A percentile compares a stretch with the other conserved stretches of the same genome.
These are phyloP conservation scores for Brachionus sp. DNA, from an alignment of 1,140 invertebrate species.

Conservation along the genomic window DNA sequence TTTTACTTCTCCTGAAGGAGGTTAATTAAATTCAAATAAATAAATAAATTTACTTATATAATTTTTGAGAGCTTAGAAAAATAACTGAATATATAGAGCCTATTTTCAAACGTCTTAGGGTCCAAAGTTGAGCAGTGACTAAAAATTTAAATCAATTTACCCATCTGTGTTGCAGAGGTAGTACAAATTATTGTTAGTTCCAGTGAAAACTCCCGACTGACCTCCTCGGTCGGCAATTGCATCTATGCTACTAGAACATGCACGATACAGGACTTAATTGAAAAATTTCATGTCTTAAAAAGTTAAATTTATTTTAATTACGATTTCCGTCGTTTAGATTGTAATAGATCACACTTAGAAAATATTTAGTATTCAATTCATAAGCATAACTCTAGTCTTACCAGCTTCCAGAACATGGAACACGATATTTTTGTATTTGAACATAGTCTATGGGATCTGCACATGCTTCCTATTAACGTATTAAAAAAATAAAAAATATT, in stretches of 20 bases:
- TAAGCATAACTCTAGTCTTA: neutral
- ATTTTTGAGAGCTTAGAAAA: no score
- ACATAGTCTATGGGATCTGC: neutral
- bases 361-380: neutral
- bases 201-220: neutral
- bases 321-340: constrained; percentile 20
- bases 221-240: neutral
- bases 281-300: neutral
- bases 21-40: no score
- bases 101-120: no score
- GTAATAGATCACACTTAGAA: neutral
- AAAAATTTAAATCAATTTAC: neutral
- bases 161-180: neutral
- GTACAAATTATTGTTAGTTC: neutral
- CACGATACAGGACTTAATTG: neutral
- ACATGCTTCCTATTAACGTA: neutral
- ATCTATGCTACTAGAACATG: neutral
- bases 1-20: no score
- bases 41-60: no score
- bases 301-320: neutral
- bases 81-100: no score
- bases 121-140: no score
- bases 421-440: neutral
- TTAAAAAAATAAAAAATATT: neutral
- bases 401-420: neutral